Percentiles rank a stretch among this genome's conserved stretches.
Evolutionary conservation across 2,797 vertebrate species (phyloP).

Genomic region (Notoglanidium macrostoma): DNA sequence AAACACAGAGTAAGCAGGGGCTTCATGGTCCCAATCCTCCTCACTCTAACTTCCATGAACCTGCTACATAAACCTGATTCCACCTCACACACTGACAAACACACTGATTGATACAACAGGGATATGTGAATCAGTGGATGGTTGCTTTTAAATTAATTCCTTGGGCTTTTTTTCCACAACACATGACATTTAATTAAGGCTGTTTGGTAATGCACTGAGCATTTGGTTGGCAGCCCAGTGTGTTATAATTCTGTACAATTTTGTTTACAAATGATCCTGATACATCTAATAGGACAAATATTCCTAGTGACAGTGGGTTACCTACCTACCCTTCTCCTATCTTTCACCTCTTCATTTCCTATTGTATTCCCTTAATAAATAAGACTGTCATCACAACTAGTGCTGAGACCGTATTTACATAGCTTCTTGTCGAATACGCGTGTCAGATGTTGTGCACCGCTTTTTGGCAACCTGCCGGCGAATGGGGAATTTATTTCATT

Average conservation of each 20-base stretch:
- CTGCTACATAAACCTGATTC: slow-evolving; percentile 76
- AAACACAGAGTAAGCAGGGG: slow-evolving; percentile 70
- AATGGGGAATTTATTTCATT: slow-evolving; percentile 78
- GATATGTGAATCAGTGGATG: slow-evolving; percentile 15
- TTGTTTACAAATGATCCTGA: neutral
- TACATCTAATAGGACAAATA: neutral
- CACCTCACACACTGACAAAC: slow-evolving; percentile 70
- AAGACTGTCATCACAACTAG: slow-evolving; percentile 50
- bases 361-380: slow-evolving; percentile 52
- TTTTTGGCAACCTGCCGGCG: slow-evolving; percentile 60
- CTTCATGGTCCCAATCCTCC: slow-evolving; percentile 70
- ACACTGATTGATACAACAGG: slow-evolving; percentile 54
- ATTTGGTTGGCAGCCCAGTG: neutral
- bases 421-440: slow-evolving; percentile 54
- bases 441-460: slow-evolving; percentile 52
- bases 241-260: neutral
- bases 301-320: neutral
- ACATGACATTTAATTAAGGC: slow-evolving; percentile 7
- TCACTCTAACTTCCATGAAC: slow-evolving; percentile 75
- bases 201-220: neutral
- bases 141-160: neutral
- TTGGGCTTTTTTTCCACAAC: neutral
- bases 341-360: slow-evolving; percentile 36
- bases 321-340: neutral
- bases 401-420: slow-evolving; percentile 57